Conservation (phyloP, 2,113 vertebrate genomes). For the Elephas maximus region DNA sequence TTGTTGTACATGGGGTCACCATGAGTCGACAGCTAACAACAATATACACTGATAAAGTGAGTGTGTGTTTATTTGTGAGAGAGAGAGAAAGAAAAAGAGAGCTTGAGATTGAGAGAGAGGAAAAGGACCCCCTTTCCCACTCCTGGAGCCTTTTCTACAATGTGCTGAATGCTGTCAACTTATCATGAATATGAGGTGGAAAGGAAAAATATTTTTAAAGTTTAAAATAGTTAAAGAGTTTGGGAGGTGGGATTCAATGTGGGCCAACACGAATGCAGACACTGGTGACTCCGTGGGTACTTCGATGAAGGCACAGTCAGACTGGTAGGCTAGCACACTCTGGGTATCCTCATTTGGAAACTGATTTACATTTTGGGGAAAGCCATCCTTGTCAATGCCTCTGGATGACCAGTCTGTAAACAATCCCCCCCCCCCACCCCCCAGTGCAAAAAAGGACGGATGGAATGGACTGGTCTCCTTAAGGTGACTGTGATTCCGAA, state of each 20-base stretch:
- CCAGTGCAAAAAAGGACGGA: background rate
- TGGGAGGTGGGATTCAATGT: background rate
- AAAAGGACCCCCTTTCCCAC: background rate
- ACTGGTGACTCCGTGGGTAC: rapidly evolving
- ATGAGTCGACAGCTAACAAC: background rate
- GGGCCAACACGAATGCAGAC: rapidly evolving
- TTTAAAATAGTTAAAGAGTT: background rate
- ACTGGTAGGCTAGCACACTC: background rate
- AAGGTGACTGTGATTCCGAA: background rate
- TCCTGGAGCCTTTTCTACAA: background rate
- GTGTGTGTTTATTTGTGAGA: too few species aligned
- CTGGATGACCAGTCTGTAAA: background rate
- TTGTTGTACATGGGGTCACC: background rate
- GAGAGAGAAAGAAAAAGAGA: background rate
- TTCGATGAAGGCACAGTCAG: too few species aligned
- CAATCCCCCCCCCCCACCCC: rapidly evolving
- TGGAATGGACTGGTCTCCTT: too few species aligned
- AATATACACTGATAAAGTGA: background rate
- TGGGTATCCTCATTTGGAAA: background rate
- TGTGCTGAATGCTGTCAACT: background rate
- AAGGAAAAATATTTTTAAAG: background rate
- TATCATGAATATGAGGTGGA: background rate
- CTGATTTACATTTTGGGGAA: background rate
- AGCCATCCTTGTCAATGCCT: background rate
- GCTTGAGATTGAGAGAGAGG: background rate